phyloP scores from a whole-genome alignment of 2,113 vertebrate genomes.

The Amazona guildingii region DNA sequence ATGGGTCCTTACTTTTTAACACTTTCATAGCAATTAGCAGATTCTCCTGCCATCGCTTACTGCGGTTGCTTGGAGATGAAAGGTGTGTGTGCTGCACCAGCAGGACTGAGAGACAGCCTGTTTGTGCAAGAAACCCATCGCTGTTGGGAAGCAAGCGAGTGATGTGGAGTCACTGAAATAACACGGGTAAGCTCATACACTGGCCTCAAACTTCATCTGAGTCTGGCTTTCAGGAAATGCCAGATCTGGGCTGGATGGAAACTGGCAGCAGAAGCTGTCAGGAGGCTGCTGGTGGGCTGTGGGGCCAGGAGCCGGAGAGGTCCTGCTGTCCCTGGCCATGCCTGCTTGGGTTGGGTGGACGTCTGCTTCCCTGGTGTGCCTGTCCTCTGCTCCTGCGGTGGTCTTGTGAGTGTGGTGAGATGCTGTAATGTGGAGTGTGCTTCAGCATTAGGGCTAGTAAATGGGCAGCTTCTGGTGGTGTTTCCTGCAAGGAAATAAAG shows the following conservation, averaged over 20 bases:
- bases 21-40: background rate
- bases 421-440: background rate
- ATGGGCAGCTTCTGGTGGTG: background rate
- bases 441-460: background rate
- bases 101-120: background rate
- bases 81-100: background rate
- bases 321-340: fast-evolving
- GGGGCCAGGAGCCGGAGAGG: background rate
- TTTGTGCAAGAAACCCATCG: background rate
- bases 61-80: background rate
- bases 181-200: fast-evolving
- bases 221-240: background rate
- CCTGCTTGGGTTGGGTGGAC: background rate
- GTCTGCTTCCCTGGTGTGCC: too few species aligned
- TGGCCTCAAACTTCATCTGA: background rate
- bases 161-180: background rate
- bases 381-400: fast-evolving
- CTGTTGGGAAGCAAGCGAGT: background rate
- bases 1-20: background rate
- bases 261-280: background rate
- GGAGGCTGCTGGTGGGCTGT: background rate
- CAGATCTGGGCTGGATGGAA: background rate
- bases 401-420: fast-evolving
- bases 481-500: background rate
- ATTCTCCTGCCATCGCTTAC: background rate